Base-by-base conservation (phyloP, 2,888 invertebrate species). In the Cheilosia pagana region DNA sequence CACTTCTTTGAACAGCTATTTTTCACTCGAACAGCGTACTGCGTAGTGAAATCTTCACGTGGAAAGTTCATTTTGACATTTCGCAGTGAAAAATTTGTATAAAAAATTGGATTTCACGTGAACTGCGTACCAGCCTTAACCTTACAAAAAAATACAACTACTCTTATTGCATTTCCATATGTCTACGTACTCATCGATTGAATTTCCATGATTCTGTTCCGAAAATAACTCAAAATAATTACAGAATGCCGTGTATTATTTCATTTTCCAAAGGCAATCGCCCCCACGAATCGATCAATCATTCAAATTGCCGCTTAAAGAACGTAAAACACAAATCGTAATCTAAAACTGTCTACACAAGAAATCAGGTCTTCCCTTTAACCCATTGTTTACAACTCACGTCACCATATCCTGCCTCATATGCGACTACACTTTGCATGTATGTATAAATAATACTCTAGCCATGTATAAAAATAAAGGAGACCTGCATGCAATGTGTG, bases 341-440 rank as follows among this genome's bases (percentile, higher is more conserved):
- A 67, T 68, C 55, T 45, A 62, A 83, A 52, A 72, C 78, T 72
- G 68, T 68, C 48, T 41, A 28, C 72, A 65, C 71, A 62, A 60
- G 67, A 68, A 82, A 82, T 60, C 77, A 74, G 68, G 50, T 63
- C 62, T 39, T 45, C 43, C 7, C 25, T 48, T 35, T 67, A 41
- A 52, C 53, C 53, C 31, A 60, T 77, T 78, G 68, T 68, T 83
- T 68, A 72, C 78, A 78, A 57, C 43, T 6, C 7, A 57, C 35
- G 35, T 63, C 78, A 62, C 72, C 78, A 74, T 77, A 62, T 62
- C 72, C 77, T 68, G 55, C 39, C 39, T 60, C n/a, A 35, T 68
- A 68, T 72, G n/a, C 14, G 43, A n/a, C 14, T 43, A 55, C 55
- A 68, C 68, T 83, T 78, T 78, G 67, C 72, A 77, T 71, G 60